A percentile compares a stretch with the other conserved stretches of the same genome.
Conservation (phyloP, 2,888 invertebrate species). For the Orgyia antiqua region DNA sequence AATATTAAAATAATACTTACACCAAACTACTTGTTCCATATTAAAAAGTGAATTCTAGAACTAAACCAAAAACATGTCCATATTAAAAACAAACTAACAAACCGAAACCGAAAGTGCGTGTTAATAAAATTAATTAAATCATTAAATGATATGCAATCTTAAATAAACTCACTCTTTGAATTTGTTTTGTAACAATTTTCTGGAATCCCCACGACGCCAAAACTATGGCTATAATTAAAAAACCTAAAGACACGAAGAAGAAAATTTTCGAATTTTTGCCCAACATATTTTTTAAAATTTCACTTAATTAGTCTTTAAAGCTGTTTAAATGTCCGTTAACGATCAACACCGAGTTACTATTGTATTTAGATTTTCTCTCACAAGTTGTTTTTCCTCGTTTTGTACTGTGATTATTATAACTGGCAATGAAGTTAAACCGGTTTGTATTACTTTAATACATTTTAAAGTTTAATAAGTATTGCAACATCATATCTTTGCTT, state of each 20-base stretch:
- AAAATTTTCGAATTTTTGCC: constrained; percentile 50
- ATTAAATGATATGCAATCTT: not conserved
- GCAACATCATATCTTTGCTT: too few relatives aligned
- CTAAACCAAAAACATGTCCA: not conserved
- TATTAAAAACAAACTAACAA: too few relatives aligned
- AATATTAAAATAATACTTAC: too few relatives aligned
- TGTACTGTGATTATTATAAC: too few relatives aligned
- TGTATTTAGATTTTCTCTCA: constrained; percentile 22
- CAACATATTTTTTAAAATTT: constrained; percentile 41
- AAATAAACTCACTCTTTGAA: constrained; percentile 61
- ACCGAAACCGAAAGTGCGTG: too few relatives aligned
- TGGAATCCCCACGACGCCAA: constrained; percentile 72
- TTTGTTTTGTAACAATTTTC: constrained; percentile 58
- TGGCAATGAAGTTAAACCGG: too few relatives aligned
- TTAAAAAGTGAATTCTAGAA: not conserved
- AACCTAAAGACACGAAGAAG: constrained; percentile 47
- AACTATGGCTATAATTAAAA: constrained; percentile 54
- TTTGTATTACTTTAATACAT: too few relatives aligned
- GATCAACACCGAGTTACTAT: constrained; percentile 27
- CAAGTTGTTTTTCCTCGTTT: constrained; percentile 20
- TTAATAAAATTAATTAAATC: not conserved
- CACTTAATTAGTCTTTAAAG: not conserved
- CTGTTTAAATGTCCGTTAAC: constrained; percentile 21
- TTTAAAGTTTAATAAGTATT: too few relatives aligned
- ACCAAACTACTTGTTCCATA: too few relatives aligned